Conservation (phyloP, 2,797 vertebrate species). For the Scolopax bukidnonensis region DNA sequence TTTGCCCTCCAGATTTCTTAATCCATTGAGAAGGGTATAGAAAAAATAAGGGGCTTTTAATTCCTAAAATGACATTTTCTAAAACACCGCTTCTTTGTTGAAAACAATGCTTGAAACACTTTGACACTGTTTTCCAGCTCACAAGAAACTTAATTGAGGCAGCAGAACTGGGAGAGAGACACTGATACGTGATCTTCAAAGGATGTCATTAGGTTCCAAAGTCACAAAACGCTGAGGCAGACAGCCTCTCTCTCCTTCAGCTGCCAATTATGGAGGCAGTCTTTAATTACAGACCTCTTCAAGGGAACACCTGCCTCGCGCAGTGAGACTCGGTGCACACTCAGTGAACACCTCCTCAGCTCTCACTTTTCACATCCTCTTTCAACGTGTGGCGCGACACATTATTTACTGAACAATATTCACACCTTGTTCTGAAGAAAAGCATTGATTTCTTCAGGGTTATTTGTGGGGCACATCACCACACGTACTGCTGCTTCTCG, state of each 20-base stretch:
- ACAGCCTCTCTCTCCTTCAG: constrained; percentile 29
- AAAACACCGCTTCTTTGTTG: neutral
- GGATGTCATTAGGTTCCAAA: constrained; percentile 2
- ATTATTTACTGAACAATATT: neutral
- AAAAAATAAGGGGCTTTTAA: neutral
- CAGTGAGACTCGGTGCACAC: neutral
- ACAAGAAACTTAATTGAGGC: constrained; percentile 16
- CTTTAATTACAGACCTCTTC: constrained; percentile 59
- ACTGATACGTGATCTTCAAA: neutral
- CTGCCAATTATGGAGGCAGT: neutral
- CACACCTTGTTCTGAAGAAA: neutral
- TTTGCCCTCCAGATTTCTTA: neutral
- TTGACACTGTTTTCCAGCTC: neutral
- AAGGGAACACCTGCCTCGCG: constrained; percentile 38
- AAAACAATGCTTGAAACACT: constrained; percentile 22
- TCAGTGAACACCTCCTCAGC: constrained; percentile 21
- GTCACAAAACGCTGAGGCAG: neutral
- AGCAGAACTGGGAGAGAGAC: neutral
- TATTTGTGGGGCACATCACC: neutral
- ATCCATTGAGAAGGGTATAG: neutral
- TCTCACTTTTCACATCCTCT: neutral
- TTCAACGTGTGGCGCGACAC: neutral
- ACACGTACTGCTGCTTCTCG: neutral
- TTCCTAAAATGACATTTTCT: neutral
- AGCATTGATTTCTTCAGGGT: neutral